These are phyloP conservation scores for Candidula unifasciata DNA, from an alignment of 2,888 invertebrate genomes.

Conservation along the genomic window DNA sequence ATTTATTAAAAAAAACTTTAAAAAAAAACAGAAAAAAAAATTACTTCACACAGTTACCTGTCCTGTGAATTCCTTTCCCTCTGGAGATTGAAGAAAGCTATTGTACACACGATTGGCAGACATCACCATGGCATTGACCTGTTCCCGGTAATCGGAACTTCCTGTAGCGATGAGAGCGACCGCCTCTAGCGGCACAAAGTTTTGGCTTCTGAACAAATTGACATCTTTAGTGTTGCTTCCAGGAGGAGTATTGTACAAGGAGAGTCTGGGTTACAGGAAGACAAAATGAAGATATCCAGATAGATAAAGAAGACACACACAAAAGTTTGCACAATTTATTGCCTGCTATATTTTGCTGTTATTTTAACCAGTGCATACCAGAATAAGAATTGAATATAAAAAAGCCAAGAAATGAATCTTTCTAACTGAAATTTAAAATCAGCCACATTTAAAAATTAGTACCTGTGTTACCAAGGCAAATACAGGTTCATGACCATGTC, in stretches of 20 bases:
- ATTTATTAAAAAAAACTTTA: neutral
- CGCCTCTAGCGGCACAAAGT: conserved; percentile 95
- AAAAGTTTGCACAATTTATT: too few relatives aligned
- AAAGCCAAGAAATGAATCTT: too few relatives aligned
- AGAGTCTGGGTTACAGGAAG: conserved; percentile 38
- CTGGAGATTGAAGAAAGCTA: conserved; percentile 92
- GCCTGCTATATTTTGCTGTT: too few relatives aligned
- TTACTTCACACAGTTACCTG: conserved; percentile 82
- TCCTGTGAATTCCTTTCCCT: conserved; percentile 93
- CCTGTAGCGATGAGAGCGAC: conserved; percentile 93
- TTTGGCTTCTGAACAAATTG: conserved; percentile 86
- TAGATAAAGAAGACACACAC: too few relatives aligned
- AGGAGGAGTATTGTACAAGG: conserved; percentile 50
- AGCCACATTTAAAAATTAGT: too few relatives aligned
- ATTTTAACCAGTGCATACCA: too few relatives aligned
- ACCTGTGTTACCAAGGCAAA: too few relatives aligned
- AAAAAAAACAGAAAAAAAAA: neutral
- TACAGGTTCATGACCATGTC: too few relatives aligned
- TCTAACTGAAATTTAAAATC: too few relatives aligned
- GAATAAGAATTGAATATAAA: too few relatives aligned
- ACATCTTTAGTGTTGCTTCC: conserved; percentile 50
- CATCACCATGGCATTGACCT: conserved; percentile 89
- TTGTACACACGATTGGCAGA: conserved; percentile 92
- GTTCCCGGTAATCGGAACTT: conserved; percentile 92
- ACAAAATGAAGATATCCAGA: too few relatives aligned